Base-by-base conservation (phyloP, 2,888 invertebrate genomes). In the Himalopsyche japonica region DNA sequence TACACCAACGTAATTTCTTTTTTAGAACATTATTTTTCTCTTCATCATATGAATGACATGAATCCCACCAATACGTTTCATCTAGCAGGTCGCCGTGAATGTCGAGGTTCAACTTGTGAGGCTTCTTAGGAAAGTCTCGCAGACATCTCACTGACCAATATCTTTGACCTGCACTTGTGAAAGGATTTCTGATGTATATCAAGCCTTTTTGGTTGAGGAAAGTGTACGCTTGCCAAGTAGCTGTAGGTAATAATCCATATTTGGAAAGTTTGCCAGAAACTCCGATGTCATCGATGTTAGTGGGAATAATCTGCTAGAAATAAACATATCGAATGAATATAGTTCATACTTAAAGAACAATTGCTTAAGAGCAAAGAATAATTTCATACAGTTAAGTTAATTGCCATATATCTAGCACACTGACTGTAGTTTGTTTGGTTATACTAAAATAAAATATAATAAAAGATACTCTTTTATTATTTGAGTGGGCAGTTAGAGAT, bases 121-220 rank as follows among this genome's bases (percentile, higher is more conserved):
- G 97, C 87, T 94, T 93, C 79, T 90, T 93, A 0, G 98, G 94
- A 89, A 96, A 98, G 87, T 96, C 95, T 88, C 93, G 92, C 76
- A 98, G 90, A 89, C 97, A 96, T 89, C 95, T 94, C 81, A 94
- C 91, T 30, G 96, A 95, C 98, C 98, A 98, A 89, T 95, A 96
- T 83, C 95, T 93, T 90, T 98, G 97, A 0, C 97, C 97, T 32
- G 91, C 88, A 8, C 91, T 87, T 37, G 95, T 95, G 89, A 98
- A 98, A 20, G 98, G 97, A 91, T 98, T 97, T 88, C 92, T 93
- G 84, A 98, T 95, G 81, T 96, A 93, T 87, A 97, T 90, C 80
- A 98, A 92, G n/a, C 98, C 97, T 85, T 95, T 94, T 87, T 94
- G 93, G 49, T 92, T 89, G n/a, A 88, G 88, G 32, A 96, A 91